These are phyloP conservation scores for Bellardia bayeri DNA, from an alignment of 2,888 invertebrate species.

Conservation along the genomic window DNA sequence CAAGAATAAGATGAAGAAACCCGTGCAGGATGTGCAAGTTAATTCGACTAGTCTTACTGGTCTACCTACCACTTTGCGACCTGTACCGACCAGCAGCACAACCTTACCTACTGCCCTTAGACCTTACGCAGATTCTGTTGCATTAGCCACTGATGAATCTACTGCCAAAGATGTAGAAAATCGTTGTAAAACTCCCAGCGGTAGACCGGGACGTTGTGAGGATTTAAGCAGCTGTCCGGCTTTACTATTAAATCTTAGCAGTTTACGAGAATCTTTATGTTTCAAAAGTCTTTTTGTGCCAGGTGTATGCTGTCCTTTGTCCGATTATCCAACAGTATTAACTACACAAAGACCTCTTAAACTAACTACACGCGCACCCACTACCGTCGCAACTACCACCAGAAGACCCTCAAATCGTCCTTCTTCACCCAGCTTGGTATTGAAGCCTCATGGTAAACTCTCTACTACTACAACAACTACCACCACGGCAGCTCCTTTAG, in stretches of 20 bases:
- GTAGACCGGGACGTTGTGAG: conserved; percentile 91
- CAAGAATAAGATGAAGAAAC: conserved; percentile 82
- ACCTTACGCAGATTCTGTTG: conserved; percentile 76
- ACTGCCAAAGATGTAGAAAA: conserved; percentile 86
- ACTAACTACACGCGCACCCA: conserved; percentile 79
- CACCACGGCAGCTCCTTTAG: conserved; percentile 84
- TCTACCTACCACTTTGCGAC: conserved; percentile 80
- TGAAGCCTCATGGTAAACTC: conserved; percentile 83
- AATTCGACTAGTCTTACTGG: conserved; percentile 73
- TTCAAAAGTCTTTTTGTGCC: conserved; percentile 96
- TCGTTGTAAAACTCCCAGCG: conserved; percentile 92
- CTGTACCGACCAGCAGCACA: conserved; percentile 74
- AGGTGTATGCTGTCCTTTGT: conserved; percentile 94
- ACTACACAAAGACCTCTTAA: conserved; percentile 81
- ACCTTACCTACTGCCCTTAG: conserved; percentile 29
- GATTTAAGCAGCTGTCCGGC: conserved; percentile 95
- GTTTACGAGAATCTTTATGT: conserved; percentile 93
- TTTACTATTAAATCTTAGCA: conserved; percentile 91
- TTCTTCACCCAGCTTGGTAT: conserved; percentile 79
- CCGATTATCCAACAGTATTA: conserved; percentile 80
- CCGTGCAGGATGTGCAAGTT: conserved; percentile 76
- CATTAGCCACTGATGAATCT: conserved; percentile 84
- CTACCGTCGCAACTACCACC: conserved; percentile 82
- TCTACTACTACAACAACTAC: conserved; percentile 85
- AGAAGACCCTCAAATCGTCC: conserved; percentile 80